Evolutionary conservation across 1,140 invertebrate genomes (phyloP), one percentile per base, ranked within the genome.

Genomic region (Metopolophium dirhodum): DNA sequence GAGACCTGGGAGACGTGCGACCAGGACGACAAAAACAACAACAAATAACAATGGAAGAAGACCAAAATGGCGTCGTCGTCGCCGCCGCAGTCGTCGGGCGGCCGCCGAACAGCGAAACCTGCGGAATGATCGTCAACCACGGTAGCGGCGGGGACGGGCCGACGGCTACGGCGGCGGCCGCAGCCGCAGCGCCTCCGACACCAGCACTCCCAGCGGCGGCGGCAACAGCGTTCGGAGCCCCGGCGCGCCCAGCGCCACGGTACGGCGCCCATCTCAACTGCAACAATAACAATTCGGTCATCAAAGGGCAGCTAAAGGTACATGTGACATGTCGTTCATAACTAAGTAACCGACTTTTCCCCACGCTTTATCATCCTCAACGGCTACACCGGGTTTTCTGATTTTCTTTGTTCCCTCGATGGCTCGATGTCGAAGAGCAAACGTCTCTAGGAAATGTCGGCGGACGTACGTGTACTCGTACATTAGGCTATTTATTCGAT

Each of bases 1-100:
- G 30, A 30, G 41, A 45, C 45, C 45, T 14, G 6, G 14, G n/a
- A 41, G 11, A 45, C 23, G 4, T 18, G 20, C 47, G 26, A 51
- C 49, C 41, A 7, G 41, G 11, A 88, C 87, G n/a, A 49, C n/a
- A 18, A 41, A 41, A 51, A 85, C 91, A 23, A 35, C 91, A 49
- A 83, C 90, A 83, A 68, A 77, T 30, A 93, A 93, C 91, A 57
- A 93, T 93, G 91, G 91, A 93, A 35, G 91, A 93, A 37, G 37
- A 85, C 23, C 91, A 93, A 86, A 93, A 93, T 93, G 91, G 91
- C 91, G 90, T 14, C 61, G 91, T 20, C 91, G 90, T 14, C 61
- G 91, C n/a, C 8, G 47, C 41, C 47, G 91, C 49, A 22, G 51
- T 54, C 18, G 51, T 49, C 68, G 91, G 49, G 41, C 82, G 18